Evolutionary conservation across 2,797 vertebrate genomes (phyloP).

Genomic region (Amblyopsis hoosieri): DNA sequence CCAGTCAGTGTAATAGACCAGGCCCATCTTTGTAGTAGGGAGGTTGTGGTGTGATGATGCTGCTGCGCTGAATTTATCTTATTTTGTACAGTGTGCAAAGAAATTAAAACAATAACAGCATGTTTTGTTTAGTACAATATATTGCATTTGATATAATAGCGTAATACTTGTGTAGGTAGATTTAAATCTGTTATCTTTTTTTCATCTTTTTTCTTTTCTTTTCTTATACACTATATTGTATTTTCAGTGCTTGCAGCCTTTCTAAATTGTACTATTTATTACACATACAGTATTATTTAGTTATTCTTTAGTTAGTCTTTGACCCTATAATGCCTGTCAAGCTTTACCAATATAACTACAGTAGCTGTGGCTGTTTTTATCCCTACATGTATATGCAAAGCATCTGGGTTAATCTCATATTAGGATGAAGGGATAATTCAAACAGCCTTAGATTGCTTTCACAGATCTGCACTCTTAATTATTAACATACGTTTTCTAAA

Average conservation of each 20-base stretch:
- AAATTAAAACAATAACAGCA: too few species aligned
- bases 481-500: conserved; percentile 30
- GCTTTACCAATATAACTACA: conserved; percentile 29
- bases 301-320: conserved; percentile 22
- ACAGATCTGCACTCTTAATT: conserved; percentile 54
- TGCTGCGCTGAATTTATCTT: too few species aligned
- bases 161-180: too few species aligned
- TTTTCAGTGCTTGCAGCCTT: conserved; percentile 25
- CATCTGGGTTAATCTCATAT: conserved; percentile 80
- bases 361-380: conserved; percentile 57
- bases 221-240: conserved; percentile 1
- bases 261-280: too few species aligned
- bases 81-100: too few species aligned
- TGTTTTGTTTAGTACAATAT: too few species aligned
- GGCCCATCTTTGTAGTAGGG: not conserved
- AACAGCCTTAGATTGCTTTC: conserved; percentile 60
- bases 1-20: not conserved
- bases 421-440: conserved; percentile 70
- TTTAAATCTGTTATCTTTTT: too few species aligned
- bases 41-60: too few species aligned
- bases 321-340: conserved; percentile 35
- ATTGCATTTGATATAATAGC: too few species aligned
- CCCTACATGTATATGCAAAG: conserved; percentile 42
- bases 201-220: too few species aligned
- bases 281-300: not conserved